A percentile compares a stretch with the other conserved stretches of the same genome.
phyloP scores from a whole-genome alignment of 37 sponge, comb jelly and placozoan species.

The Axinella damicornis region DNA sequence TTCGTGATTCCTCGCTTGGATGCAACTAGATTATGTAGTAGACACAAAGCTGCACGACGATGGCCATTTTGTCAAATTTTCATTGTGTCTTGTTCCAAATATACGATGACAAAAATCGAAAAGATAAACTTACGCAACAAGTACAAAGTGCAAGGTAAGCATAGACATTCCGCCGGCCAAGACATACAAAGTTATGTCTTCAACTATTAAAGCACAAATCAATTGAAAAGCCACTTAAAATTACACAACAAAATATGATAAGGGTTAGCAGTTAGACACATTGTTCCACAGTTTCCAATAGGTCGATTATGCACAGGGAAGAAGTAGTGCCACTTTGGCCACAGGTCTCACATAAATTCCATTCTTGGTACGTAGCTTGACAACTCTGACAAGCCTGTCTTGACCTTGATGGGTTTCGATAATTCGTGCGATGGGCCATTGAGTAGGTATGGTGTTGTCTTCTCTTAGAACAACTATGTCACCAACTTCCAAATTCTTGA shows the following conservation, averaged over 20 bases:
- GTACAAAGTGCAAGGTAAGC: not conserved
- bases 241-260: not conserved
- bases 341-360: conserved; percentile 17
- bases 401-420: not conserved
- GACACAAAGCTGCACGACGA: no score
- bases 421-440: conserved; percentile 17
- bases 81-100: not conserved
- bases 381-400: conserved; percentile 19
- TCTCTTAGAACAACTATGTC: not conserved
- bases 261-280: not conserved
- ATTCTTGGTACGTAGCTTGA: not conserved
- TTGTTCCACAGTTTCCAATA: no score
- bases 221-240: not conserved
- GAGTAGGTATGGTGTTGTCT: not conserved
- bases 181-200: conserved; percentile 12
- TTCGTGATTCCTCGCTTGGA: no score
- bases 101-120: not conserved
- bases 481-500: not conserved
- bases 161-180: conserved; percentile 11
- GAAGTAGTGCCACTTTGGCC: conserved; percentile 14
- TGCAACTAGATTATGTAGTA: no score
- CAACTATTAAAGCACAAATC: not conserved
- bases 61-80: no score
- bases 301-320: not conserved
- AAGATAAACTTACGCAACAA: not conserved